These are phyloP conservation scores for Masticophis lateralis DNA, from an alignment of 2,797 vertebrate genomes.

Conservation along the genomic window DNA sequence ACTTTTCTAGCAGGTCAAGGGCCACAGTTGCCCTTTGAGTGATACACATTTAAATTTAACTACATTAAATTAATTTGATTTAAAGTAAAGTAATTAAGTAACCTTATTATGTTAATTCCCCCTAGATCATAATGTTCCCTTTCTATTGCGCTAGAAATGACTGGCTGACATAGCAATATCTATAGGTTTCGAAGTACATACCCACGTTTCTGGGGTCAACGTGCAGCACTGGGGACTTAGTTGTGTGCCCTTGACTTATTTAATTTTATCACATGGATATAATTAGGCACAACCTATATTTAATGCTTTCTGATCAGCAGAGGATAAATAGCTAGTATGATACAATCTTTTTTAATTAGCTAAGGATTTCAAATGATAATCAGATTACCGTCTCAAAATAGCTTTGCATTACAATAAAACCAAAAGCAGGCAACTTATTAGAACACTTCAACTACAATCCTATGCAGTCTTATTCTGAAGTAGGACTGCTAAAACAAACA, in stretches of 20 bases:
- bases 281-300: conserved; percentile 46
- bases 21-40: not conserved
- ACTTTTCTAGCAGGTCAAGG: not conserved
- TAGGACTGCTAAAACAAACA: not conserved
- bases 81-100: not conserved
- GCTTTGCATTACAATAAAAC: conserved; percentile 37
- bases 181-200: not conserved
- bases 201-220: not conserved
- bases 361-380: conserved; percentile 50
- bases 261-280: conserved; percentile 17
- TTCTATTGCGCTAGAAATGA: not conserved
- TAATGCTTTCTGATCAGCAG: conserved; percentile 42
- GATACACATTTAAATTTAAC: not conserved
- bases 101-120: not conserved
- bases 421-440: conserved; percentile 5
- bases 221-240: not conserved
- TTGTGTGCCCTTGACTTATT: not conserved
- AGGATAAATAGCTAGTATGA: conserved; percentile 47
- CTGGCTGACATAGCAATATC: not conserved
- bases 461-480: not conserved
- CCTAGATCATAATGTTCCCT: not conserved
- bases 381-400: conserved; percentile 41
- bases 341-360: conserved; percentile 50
- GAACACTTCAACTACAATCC: not conserved
- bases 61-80: not conserved